phyloP scores from a whole-genome alignment of 2,888 invertebrate species.

The Tachina lurida region DNA sequence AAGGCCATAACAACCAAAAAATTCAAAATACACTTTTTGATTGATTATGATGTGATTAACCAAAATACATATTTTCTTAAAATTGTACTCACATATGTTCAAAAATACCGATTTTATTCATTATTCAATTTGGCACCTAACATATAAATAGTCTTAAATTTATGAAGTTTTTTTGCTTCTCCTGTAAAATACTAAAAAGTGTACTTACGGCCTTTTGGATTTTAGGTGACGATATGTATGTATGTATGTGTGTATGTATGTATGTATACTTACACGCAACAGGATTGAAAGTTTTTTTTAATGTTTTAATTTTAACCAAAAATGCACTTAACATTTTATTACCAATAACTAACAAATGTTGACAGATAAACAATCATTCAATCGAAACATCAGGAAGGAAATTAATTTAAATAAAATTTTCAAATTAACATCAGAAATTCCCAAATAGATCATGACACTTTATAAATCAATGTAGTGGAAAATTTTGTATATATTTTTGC shows the following conservation, averaged over 20 bases:
- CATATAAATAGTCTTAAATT: no score
- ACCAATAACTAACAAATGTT: constrained; percentile 17
- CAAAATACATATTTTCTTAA: no score
- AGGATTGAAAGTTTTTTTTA: constrained; percentile 48
- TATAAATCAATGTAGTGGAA: constrained; percentile 1
- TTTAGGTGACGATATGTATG: no score
- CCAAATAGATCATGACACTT: constrained; percentile 38
- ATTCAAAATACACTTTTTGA: no score
- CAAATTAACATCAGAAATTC: constrained; percentile 9
- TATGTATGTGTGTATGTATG: background rate
- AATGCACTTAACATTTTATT: constrained; percentile 26
- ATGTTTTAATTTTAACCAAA: constrained; percentile 13
- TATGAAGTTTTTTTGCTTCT: no score
- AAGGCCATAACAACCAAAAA: no score
- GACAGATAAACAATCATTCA: background rate
- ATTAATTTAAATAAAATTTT: constrained; percentile 32
- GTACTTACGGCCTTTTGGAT: no score
- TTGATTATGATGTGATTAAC: no score
- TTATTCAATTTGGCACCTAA: no score
- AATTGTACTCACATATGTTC: no score
- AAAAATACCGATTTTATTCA: no score
- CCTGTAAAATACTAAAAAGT: no score
- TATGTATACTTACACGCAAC: background rate
- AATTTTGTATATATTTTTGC: background rate
- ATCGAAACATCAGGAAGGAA: constrained; percentile 55